Percentiles rank a stretch among this genome's conserved stretches.
Conservation (phyloP, 30 jellyfish, hydroid and myxozoan genomes). For the Hydra vulgaris region DNA sequence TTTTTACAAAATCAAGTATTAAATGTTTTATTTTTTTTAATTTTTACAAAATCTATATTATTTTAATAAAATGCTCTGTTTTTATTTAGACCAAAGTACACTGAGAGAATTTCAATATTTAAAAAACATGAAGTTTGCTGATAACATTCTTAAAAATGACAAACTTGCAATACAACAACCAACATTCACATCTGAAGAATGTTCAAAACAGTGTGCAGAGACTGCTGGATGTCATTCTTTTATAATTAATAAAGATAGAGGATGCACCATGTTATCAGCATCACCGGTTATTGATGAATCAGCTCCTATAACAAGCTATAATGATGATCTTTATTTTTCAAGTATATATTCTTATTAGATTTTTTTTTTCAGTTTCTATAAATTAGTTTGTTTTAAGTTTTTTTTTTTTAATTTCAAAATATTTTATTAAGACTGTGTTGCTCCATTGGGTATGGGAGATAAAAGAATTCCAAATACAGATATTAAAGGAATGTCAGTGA, state of each 20-base stretch:
- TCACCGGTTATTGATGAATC: conserved; percentile 41
- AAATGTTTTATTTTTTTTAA: too few species aligned
- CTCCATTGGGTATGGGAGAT: conserved; percentile 60
- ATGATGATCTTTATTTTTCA: conserved; percentile 44
- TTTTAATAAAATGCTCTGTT: not conserved
- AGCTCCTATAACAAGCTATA: conserved; percentile 26
- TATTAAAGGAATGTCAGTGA: conserved; percentile 47
- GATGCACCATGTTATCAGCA: conserved; percentile 40
- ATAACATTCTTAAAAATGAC: conserved; percentile 15
- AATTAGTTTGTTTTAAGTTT: not conserved
- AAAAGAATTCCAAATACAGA: conserved; percentile 38
- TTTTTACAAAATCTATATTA: too few species aligned
- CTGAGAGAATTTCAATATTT: conserved; percentile 55
- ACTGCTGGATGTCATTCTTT: conserved; percentile 63
- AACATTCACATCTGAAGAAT: conserved; percentile 3
- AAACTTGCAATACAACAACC: not conserved
- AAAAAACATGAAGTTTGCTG: conserved; percentile 48
- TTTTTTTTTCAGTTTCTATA: not conserved
- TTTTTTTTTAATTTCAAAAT: not conserved
- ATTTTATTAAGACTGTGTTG: conserved; percentile 55
- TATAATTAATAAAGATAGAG: conserved; percentile 21
- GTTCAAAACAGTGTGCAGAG: conserved; percentile 15
- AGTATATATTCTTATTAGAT: conserved; percentile 48
- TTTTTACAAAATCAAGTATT: too few species aligned
- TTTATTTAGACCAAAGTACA: conserved; percentile 30